Base-by-base conservation (phyloP, 2,113 vertebrate genomes). In the Thalassarche chlororhynchos region DNA sequence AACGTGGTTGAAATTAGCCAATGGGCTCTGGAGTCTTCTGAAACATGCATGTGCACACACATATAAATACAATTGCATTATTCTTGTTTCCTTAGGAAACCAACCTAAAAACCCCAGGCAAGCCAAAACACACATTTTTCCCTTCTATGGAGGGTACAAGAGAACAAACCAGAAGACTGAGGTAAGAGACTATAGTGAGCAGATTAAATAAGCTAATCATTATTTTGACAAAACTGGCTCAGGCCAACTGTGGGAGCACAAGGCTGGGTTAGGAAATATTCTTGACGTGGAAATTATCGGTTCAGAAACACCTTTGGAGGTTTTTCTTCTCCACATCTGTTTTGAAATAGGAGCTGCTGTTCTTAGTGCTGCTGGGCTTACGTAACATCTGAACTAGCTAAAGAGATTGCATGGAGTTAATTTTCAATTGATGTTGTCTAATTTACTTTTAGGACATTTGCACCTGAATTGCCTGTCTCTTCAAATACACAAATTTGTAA, bases 141-240 rank as follows among this genome's bases (percentile, higher is more conserved):
- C 57, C 70, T 87, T 93, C 82, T 83, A n/a, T 24, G 46, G 58
- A 90, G 46, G 71, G 66, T 78, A 83, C 49, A 68, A 70, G 36
- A 80, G 75, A 96, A 95, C 74, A 93, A 97, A 94, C 42, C 46
- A 90, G 70, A 94, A 93, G 87, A 85, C 52, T 3, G 14, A 97
- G 93, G 93, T 94, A 97, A 95, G 84, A 84, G 80, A 54, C 46
- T 62, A 19, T 6, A 70, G 80, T 23, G 21, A 96, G 60, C 78
- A 83, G 92, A 91, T 62, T 91, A 96, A 91, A 94, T 90, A 93
- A 96, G 62, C 66, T 83, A 65, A 89, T 87, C 6, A 3, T 32
- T 96, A 61, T 92, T 96, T 91, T 88, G 58, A 92, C 62, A 96
- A 90, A 96, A 58, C 62, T 74, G 71, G 49, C 82, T 91, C 4